Evolutionary conservation across 2,113 vertebrate genomes (phyloP).

Genomic region (Spermophilus dauricus): DNA sequence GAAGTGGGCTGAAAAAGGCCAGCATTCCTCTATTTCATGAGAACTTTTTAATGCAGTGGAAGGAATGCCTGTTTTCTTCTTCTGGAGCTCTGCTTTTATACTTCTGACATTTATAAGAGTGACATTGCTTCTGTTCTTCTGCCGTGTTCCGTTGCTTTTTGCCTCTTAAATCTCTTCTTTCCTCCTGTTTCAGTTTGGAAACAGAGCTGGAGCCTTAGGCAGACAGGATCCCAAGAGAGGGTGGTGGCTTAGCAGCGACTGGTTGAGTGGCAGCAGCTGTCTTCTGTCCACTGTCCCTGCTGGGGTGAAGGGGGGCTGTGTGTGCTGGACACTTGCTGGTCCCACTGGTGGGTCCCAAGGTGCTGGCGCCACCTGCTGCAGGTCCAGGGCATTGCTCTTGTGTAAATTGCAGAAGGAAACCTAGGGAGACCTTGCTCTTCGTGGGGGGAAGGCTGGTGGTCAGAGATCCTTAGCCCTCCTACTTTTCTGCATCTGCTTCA

Average conservation of each 20-base stretch:
- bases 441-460: not conserved
- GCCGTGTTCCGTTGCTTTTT: not conserved
- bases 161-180: not conserved
- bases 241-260: not conserved
- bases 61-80: not conserved
- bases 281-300: not conserved
- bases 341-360: not conserved
- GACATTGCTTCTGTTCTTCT: not conserved
- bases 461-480: not conserved
- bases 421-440: not conserved
- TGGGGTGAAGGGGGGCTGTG: not conserved
- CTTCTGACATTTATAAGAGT: not conserved
- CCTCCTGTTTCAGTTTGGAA: not conserved
- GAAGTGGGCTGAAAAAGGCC: not conserved
- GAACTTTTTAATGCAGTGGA: not conserved
- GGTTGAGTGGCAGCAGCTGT: not conserved
- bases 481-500: not conserved
- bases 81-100: slow-evolving; percentile 27
- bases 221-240: not conserved
- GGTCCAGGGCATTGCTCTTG: not conserved
- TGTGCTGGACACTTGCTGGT: not conserved
- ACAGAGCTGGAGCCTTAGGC: not conserved
- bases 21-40: not conserved
- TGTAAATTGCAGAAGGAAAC: accelerated
- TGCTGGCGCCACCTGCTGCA: slow-evolving; percentile 23